Percentiles rank a stretch among this genome's conserved stretches.
These are phyloP conservation scores for Cordylochernes scorpioides DNA, from an alignment of 2,888 invertebrate species.

Conservation along the genomic window DNA sequence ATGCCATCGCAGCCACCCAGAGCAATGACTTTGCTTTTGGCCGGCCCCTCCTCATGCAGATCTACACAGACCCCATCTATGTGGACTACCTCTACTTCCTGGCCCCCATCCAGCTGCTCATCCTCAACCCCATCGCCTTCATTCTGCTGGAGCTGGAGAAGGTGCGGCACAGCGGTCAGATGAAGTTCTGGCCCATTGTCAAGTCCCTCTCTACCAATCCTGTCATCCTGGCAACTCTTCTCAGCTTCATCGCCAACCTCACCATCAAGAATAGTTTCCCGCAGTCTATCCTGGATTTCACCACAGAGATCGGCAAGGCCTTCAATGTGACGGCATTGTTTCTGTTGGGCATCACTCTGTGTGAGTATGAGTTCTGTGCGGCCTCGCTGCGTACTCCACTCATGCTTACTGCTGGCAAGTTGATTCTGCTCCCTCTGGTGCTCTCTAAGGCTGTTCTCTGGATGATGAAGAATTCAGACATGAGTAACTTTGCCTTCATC, in stretches of 20 bases:
- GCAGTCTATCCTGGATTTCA: constrained; percentile 6
- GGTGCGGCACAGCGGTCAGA: not conserved
- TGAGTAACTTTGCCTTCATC: constrained; percentile 74
- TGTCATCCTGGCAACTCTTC: constrained; percentile 65
- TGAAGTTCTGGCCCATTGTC: not conserved
- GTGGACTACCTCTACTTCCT: constrained; percentile 66
- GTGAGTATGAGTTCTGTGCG: too few species aligned
- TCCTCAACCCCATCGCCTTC: constrained; percentile 74
- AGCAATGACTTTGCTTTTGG: constrained; percentile 94
- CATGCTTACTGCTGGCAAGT: constrained; percentile 62
- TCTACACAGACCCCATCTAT: constrained; percentile 74
- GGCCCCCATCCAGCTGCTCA: constrained; percentile 73
- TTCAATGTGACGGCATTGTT: constrained; percentile 77
- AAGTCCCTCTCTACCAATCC: constrained; percentile 61
- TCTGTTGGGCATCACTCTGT: constrained; percentile 59
- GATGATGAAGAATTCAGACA: constrained; percentile 31
- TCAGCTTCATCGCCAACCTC: constrained; percentile 43
- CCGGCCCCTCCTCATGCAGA: constrained; percentile 60
- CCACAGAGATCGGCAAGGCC: constrained; percentile 26
- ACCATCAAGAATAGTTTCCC: constrained; percentile 9
- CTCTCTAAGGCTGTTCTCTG: constrained; percentile 53
- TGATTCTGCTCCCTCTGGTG: constrained; percentile 53
- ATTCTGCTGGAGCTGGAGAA: constrained; percentile 56
- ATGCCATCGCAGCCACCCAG: constrained; percentile 81
- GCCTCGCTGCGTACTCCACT: constrained; percentile 51